Evolutionary conservation across 2,797 vertebrate genomes (phyloP), one percentile per base, ranked within the genome.

Genomic region (Thripadectes ignobilis): DNA sequence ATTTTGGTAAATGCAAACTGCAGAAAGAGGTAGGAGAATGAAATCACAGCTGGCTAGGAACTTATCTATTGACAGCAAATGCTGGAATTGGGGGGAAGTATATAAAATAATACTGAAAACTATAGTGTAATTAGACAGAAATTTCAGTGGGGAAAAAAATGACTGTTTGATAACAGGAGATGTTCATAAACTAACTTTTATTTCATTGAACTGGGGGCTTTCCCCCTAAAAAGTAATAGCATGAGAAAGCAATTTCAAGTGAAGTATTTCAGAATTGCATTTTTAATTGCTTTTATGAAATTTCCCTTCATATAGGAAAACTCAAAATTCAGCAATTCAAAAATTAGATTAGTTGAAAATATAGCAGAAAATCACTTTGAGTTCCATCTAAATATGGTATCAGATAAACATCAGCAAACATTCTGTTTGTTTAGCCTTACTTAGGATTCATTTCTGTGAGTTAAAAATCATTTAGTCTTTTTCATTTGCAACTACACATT

Each of bases 81-180:
- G 0, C 10, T 32, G 32, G 43, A 66, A n/a, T 3, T 54, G 5
- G 17, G 6, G 12, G 3, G 23, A 78, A 65, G 13, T 16, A 8
- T 72, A 48, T 62, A 74, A 80, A 86, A 52, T 21, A 4, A 22
- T 32, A 30, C 4, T 67, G 14, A 54, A 46, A 85, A 30, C 5
- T 14, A 29, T 12, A 79, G 4, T 39, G 22, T 36, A 46, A 62
- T 62, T 79, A 75, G 9, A 43, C 63, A 77, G 27, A 30, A 0
- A 34, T 41, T 75, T 87, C 7, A 32, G 1, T 10, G 2, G 1
- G 36, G 46, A 27, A 41, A 82, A 38, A 67, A 46, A 46, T 0
- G 1, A 5, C 52, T 43, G 2, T 66, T 52, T 52, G 18, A 34
- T 52, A 52, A 48, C 16, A 30, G 26, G 29, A 68, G 81, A 41